phyloP scores from a whole-genome alignment of 1,140 invertebrate species.

The Pantala flavescens region DNA sequence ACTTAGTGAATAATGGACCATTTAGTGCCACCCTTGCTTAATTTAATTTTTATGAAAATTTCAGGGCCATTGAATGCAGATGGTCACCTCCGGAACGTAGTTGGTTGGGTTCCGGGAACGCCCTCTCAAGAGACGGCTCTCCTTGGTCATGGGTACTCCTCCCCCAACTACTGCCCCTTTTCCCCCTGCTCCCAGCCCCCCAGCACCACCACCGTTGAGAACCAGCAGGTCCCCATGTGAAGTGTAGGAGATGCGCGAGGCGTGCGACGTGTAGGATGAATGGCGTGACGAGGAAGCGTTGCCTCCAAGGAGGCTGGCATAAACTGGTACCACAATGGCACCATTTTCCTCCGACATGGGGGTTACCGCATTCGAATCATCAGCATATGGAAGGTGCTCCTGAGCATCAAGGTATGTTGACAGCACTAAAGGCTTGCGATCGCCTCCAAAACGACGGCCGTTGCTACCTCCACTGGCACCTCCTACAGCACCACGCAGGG shows the following conservation, averaged over 20 bases:
- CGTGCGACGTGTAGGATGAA: conserved; percentile 89
- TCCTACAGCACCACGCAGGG: conserved; percentile 44
- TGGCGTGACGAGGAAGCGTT: conserved; percentile 52
- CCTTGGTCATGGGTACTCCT: conserved; percentile 65
- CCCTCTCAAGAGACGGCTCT: conserved; percentile 51
- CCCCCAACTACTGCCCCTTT: conserved; percentile 43
- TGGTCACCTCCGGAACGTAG: conserved; percentile 26
- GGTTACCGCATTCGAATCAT: conserved; percentile 94
- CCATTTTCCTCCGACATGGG: conserved; percentile 97
- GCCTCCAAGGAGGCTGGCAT: conserved; percentile 54
- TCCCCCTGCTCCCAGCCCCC: neutral
- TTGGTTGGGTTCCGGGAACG: conserved; percentile 49
- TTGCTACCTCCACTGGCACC: conserved; percentile 49
- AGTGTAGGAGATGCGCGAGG: conserved; percentile 81
- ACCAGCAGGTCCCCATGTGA: conserved; percentile 77
- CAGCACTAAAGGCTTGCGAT: conserved; percentile 85
- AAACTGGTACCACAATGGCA: conserved; percentile 82
- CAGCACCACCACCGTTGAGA: conserved; percentile 2
- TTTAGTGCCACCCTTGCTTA: neutral
- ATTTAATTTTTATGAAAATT: neutral
- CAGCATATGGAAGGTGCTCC: conserved; percentile 92
- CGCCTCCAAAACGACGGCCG: conserved; percentile 52
- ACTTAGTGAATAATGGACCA: neutral
- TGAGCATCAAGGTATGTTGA: conserved; percentile 92
- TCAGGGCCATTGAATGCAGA: neutral